These are phyloP conservation scores for Linurgus olivaceus DNA, from an alignment of 2,797 vertebrate genomes.

Conservation along the genomic window DNA sequence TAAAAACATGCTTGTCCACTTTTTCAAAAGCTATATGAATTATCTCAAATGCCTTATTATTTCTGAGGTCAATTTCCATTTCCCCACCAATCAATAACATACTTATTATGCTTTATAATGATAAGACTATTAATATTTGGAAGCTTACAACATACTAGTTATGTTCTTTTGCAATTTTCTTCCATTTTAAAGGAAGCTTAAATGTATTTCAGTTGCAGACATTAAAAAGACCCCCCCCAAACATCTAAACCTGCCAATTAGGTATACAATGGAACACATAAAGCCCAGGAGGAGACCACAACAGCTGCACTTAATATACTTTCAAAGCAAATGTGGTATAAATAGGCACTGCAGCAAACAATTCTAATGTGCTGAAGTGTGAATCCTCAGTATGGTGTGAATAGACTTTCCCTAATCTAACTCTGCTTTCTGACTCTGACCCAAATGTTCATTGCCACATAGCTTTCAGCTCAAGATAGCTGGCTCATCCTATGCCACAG, in stretches of 20 bases:
- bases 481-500: neutral
- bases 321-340: neutral
- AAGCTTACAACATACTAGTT: conserved; percentile 39
- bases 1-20: neutral
- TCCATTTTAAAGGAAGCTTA: conserved; percentile 50
- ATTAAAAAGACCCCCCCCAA: neutral
- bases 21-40: neutral
- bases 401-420: neutral
- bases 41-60: neutral
- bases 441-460: neutral
- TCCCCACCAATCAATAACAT: neutral
- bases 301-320: neutral
- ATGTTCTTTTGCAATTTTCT: conserved; percentile 37
- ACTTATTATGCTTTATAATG: neutral
- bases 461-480: neutral
- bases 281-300: neutral
- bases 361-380: neutral
- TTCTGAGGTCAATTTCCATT: neutral
- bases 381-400: neutral
- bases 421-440: neutral
- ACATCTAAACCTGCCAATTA: neutral
- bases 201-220: neutral
- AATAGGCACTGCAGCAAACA: neutral
- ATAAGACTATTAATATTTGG: neutral
- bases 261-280: neutral